Evolutionary conservation across 2,888 invertebrate genomes (phyloP), one percentile per base, ranked within the genome.

Genomic region (Lottia gigantea): DNA sequence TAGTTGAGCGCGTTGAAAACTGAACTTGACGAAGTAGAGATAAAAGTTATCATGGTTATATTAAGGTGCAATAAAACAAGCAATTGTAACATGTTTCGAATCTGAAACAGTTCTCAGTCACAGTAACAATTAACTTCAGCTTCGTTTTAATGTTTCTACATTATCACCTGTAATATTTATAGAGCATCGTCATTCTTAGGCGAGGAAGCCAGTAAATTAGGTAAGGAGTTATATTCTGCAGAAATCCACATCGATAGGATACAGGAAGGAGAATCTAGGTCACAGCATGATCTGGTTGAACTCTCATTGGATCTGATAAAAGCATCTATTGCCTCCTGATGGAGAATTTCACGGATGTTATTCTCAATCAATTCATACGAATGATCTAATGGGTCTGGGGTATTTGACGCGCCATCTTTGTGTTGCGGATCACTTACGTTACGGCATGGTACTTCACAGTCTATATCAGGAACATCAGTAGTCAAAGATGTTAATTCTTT

Each of bases 191-290:
- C 55, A 55, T 19, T 55, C 3, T 55, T 19, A 55, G 55, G 19
- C 23, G 23, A 6, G 0, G 55, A 3, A 12, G 19, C 19, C 14
- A 23, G 14, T 12, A 23, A 12, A 23, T 19, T 55, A 23, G 55
- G 55, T 55, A 19, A 23, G 23, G 55, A 55, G 11, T 19, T 4
- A 12, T 19, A 55, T 15, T 69, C 69, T 40, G 69, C 69, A 16
- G 49, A 65, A 3, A 64, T 19, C 69, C 69, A 69, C 14, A 61
- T 65, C 11, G 69, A 69, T 8, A 69, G 45, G 3, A 65, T 61
- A 69, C 69, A 69, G 16, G 69, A 69, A 14, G 69, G 69, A 14
- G 69, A 69, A 61, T 69, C 69, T n/a, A 69, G 19, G 16, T 69
- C 69, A 65, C 69, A 69, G 16, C 69, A 69, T 45, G 68, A 45